These are phyloP conservation scores for Ascidia mentula DNA, from an alignment of 23 tunicate genomes.

Conservation along the genomic window DNA sequence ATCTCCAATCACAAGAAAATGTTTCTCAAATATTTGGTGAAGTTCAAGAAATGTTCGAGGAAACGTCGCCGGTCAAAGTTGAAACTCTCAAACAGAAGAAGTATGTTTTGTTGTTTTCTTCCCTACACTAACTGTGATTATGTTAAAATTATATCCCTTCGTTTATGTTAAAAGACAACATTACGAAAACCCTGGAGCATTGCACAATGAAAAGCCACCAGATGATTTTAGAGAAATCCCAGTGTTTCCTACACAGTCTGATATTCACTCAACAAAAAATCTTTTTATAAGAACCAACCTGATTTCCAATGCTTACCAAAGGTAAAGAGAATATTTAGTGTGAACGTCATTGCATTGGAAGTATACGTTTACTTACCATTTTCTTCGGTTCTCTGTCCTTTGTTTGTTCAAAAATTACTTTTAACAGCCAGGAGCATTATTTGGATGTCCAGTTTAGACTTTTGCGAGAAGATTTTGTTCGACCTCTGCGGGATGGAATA, in stretches of 20 bases:
- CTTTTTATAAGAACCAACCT: constrained; percentile 68
- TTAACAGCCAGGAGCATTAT: constrained; percentile 39
- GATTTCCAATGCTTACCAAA: neutral
- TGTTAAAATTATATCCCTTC: no score
- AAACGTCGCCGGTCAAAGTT: no score
- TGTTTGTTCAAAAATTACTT: no score
- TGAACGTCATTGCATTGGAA: neutral
- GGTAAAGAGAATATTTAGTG: no score
- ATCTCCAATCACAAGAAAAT: neutral
- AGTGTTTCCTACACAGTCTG: constrained; percentile 60
- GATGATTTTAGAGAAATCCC: constrained; percentile 72
- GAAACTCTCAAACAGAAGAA: no score
- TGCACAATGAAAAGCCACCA: constrained; percentile 58
- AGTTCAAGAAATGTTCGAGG: neutral
- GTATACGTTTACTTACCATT: no score
- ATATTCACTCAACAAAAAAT: constrained; percentile 35
- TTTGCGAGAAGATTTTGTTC: constrained; percentile 68
- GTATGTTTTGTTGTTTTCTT: no score
- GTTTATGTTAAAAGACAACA: no score
- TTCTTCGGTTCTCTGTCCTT: no score
- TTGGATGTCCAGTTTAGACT: constrained; percentile 78
- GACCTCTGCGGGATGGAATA: constrained; percentile 73
- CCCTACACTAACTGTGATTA: no score
- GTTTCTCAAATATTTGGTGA: neutral
- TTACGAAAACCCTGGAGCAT: no score